These are phyloP conservation scores for Aspidoscelis tigris DNA, from an alignment of 2,113 vertebrate genomes.

Conservation along the genomic window DNA sequence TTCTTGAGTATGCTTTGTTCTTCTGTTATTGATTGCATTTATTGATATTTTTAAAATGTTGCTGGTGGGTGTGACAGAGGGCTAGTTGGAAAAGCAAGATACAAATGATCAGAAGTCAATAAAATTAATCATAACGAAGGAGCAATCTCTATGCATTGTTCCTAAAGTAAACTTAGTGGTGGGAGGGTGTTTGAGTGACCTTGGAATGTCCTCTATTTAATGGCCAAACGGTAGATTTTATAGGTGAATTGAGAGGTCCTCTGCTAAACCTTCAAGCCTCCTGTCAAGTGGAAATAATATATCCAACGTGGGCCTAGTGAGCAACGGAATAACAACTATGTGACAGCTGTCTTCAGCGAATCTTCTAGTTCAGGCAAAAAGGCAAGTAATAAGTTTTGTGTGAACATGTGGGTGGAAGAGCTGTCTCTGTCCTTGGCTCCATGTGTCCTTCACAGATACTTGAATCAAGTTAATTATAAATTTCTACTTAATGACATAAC, in stretches of 20 bases:
- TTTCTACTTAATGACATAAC: slow-evolving; percentile 70
- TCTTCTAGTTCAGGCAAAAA: slow-evolving; percentile 64
- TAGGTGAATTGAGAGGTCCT: neutral
- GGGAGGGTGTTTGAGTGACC: neutral
- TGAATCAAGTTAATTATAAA: slow-evolving; percentile 76
- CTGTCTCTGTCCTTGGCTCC: slow-evolving; percentile 60
- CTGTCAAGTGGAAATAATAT: slow-evolving; percentile 22
- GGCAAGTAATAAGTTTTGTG: slow-evolving; percentile 66
- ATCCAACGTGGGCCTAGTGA: slow-evolving; percentile 20
- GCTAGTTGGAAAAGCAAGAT: neutral
- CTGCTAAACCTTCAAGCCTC: neutral
- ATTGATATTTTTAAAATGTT: too few relatives aligned
- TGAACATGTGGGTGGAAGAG: slow-evolving; percentile 64
- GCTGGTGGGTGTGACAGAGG: neutral
- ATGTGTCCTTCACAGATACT: slow-evolving; percentile 66
- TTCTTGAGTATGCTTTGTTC: too few relatives aligned
- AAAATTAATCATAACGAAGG: neutral
- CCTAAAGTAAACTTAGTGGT: neutral
- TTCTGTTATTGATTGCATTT: too few relatives aligned
- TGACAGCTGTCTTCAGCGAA: slow-evolving; percentile 54
- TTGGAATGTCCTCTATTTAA: neutral
- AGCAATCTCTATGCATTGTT: too few relatives aligned
- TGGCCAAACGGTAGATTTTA: neutral
- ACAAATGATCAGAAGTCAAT: neutral
- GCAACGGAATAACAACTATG: slow-evolving; percentile 56